A percentile compares a stretch with the other conserved stretches of the same genome.
These are phyloP conservation scores for Xestia xanthographa DNA, from an alignment of 2,888 invertebrate genomes.

Conservation along the genomic window DNA sequence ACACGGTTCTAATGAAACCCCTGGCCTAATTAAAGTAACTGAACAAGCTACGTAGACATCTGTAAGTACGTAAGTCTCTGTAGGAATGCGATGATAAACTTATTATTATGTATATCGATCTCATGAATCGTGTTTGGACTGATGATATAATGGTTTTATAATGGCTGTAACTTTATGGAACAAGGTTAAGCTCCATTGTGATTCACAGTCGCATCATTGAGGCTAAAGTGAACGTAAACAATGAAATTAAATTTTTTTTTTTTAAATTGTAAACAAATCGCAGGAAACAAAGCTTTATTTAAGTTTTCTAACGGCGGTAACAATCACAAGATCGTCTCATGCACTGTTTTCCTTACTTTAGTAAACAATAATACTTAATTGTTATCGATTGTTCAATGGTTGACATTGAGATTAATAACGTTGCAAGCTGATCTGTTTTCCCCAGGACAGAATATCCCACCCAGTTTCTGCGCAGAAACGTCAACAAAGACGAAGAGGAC, in stretches of 20 bases:
- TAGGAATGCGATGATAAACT: slow-evolving; percentile 40
- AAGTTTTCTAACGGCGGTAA: slow-evolving; percentile 16
- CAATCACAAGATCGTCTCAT: slow-evolving; percentile 38
- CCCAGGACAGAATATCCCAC: background rate
- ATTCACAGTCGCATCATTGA: slow-evolving; percentile 59
- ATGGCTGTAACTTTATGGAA: slow-evolving; percentile 55
- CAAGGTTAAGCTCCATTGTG: slow-evolving; percentile 62
- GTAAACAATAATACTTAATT: slow-evolving; percentile 49
- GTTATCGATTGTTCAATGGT: slow-evolving; percentile 29
- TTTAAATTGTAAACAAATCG: slow-evolving; percentile 54
- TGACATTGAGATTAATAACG: slow-evolving; percentile 45
- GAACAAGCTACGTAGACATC: slow-evolving; percentile 63
- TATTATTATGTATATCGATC: slow-evolving; percentile 42
- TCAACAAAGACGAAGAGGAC: background rate
- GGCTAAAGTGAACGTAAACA: slow-evolving; percentile 58
- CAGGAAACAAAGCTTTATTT: slow-evolving; percentile 49
- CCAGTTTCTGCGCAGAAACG: background rate
- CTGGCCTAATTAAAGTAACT: slow-evolving; percentile 79
- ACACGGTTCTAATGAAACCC: slow-evolving; percentile 77
- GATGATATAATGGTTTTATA: slow-evolving; percentile 60
- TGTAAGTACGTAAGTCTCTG: slow-evolving; percentile 22
- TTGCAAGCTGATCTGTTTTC: slow-evolving; percentile 12
- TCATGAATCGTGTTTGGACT: slow-evolving; percentile 45
- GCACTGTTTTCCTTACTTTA: slow-evolving; percentile 38
- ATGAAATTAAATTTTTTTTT: slow-evolving; percentile 45